Percentiles rank a stretch among this genome's conserved stretches.
These are phyloP conservation scores for Drosophila punjabiensis DNA, from an alignment of 1,140 invertebrate genomes.

Conservation along the genomic window DNA sequence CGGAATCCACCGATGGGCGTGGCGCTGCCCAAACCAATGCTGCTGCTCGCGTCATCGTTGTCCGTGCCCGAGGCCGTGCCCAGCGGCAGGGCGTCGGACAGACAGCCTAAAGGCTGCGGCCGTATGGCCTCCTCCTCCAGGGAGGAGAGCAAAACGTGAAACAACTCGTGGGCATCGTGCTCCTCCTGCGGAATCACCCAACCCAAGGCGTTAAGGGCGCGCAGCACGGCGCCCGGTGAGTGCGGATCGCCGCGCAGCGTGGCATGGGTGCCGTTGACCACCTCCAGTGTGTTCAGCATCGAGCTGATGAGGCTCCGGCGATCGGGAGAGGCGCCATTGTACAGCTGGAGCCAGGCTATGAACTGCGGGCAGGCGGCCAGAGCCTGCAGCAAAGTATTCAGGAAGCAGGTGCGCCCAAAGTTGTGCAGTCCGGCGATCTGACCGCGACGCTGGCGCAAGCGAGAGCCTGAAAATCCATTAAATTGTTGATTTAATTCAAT, in stretches of 20 bases:
- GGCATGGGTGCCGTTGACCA: constrained; percentile 92
- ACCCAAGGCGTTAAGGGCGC: constrained; percentile 90
- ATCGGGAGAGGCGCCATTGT: constrained; percentile 86
- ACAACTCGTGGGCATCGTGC: constrained; percentile 96
- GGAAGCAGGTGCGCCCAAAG: constrained; percentile 94
- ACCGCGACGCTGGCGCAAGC: constrained; percentile 87
- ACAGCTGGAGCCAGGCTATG: constrained; percentile 91
- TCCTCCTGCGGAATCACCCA: constrained; percentile 96
- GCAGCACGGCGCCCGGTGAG: constrained; percentile 91
- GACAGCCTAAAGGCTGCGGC: constrained; percentile 87
- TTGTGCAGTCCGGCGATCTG: constrained; percentile 93
- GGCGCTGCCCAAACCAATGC: constrained; percentile 37
- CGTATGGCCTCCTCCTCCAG: constrained; percentile 92
- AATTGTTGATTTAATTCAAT: background rate
- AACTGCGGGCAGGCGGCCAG: constrained; percentile 92
- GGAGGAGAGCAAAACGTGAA: constrained; percentile 94
- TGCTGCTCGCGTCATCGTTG: constrained; percentile 61
- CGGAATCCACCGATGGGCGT: constrained; percentile 18
- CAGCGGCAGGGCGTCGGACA: constrained; percentile 89
- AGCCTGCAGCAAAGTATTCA: constrained; percentile 94
- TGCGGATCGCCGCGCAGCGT: constrained; percentile 89
- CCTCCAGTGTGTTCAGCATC: constrained; percentile 89
- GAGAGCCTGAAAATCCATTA: constrained; percentile 77
- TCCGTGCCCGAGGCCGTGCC: constrained; percentile 83
- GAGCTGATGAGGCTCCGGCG: constrained; percentile 88